phyloP scores from a whole-genome alignment of 2,888 invertebrate genomes.

The Drosophila anomalata region DNA sequence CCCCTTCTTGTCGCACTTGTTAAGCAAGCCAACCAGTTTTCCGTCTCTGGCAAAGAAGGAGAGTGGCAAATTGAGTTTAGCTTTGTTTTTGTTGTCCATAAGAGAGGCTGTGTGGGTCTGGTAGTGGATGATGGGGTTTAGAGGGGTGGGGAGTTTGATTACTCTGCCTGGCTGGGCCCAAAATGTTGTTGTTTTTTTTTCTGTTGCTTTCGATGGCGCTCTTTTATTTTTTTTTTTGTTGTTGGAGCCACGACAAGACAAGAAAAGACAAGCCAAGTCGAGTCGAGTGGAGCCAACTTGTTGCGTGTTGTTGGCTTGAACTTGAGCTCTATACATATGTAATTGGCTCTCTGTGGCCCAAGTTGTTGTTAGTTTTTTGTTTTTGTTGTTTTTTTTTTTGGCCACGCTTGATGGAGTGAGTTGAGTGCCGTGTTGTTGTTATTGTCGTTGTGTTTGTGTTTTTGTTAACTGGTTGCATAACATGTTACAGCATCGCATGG shows the following conservation, averaged over 20 bases:
- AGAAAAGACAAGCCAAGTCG: background rate
- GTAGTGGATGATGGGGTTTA: background rate
- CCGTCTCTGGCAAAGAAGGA: constrained; percentile 10
- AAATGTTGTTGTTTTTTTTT: constrained; percentile 45
- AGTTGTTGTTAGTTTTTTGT: constrained; percentile 25
- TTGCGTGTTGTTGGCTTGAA: constrained; percentile 70
- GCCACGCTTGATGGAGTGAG: constrained; percentile 46
- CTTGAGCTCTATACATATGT: constrained; percentile 78
- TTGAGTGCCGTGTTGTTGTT: constrained; percentile 18
- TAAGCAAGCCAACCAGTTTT: constrained; percentile 35
- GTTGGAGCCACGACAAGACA: constrained; percentile 19
- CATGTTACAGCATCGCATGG: constrained; percentile 83
- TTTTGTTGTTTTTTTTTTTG: constrained; percentile 50
- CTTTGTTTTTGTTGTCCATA: background rate
- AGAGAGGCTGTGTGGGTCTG: background rate
- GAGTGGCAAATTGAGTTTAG: constrained; percentile 14
- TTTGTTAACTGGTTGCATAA: constrained; percentile 77
- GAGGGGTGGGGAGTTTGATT: constrained; percentile 18
- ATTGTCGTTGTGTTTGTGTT: constrained; percentile 49
- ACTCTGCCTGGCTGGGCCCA: constrained; percentile 44
- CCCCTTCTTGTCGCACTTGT: constrained; percentile 13
- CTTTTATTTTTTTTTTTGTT: constrained; percentile 33
- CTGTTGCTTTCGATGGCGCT: constrained; percentile 5
- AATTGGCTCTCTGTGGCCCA: constrained; percentile 50
- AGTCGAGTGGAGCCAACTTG: constrained; percentile 16